Conservation (phyloP, 2,113 vertebrate genomes). For the Poeciliopsis turrubarensis region DNA sequence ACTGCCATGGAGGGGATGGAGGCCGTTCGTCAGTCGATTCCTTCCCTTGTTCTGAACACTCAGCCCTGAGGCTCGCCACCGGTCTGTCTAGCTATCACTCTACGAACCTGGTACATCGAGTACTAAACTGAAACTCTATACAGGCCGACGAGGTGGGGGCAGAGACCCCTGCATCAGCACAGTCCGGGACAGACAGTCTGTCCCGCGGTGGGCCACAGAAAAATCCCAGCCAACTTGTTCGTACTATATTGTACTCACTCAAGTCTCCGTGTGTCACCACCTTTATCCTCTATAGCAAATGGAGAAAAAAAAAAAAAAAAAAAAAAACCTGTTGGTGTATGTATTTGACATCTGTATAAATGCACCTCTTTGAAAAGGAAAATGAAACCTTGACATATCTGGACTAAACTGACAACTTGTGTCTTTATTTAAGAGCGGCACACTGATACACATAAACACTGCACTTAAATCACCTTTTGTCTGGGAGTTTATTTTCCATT, state of each 20-base stretch:
- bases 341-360: constrained; percentile 79
- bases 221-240: constrained; percentile 73
- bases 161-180: constrained; percentile 55
- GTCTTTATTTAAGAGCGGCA: constrained; percentile 61
- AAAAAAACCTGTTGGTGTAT: constrained; percentile 72
- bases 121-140: constrained; percentile 49
- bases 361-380: constrained; percentile 77
- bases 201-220: constrained; percentile 48
- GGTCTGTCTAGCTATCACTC: constrained; percentile 55
- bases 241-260: constrained; percentile 77
- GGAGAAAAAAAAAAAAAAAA: constrained; percentile 34
- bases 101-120: constrained; percentile 50
- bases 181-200: constrained; percentile 54
- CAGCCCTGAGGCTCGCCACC: constrained; percentile 48
- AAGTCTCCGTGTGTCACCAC: constrained; percentile 67
- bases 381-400: constrained; percentile 80
- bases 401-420: constrained; percentile 60
- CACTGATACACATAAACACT: neutral
- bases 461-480: neutral
- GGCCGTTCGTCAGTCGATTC: constrained; percentile 50
- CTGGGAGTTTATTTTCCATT: neutral
- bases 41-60: constrained; percentile 56
- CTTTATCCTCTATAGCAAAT: constrained; percentile 68
- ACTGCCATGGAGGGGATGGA: constrained; percentile 63
- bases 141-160: constrained; percentile 21